phyloP scores from a whole-genome alignment of 2,797 vertebrate species.

The Acanthurus tractus region DNA sequence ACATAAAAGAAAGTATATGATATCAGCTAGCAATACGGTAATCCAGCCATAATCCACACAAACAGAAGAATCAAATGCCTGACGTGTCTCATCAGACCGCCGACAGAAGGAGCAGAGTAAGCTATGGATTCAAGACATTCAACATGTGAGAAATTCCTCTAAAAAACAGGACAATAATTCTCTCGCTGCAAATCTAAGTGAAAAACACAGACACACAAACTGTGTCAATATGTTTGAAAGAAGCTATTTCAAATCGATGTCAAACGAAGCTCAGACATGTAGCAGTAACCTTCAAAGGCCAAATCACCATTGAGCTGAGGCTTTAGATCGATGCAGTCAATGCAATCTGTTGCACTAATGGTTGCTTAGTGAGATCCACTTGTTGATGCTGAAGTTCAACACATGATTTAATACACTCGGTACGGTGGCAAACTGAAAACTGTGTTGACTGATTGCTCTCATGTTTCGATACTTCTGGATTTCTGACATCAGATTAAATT shows the following conservation, averaged over 20 bases:
- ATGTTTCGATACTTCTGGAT: conserved; percentile 27
- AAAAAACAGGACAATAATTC: conserved; percentile 34
- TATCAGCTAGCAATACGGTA: no score
- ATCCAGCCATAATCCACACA: no score
- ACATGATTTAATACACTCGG: conserved; percentile 28
- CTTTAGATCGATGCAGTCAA: conserved; percentile 33
- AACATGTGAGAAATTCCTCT: no score
- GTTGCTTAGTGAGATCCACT: conserved; percentile 46
- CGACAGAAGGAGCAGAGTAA: no score
- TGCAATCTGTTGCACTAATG: conserved; percentile 45
- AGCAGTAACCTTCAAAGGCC: conserved; percentile 26
- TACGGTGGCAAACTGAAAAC: conserved; percentile 23
- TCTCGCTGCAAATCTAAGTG: conserved; percentile 47
- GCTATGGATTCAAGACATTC: no score
- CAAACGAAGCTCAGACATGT: conserved; percentile 41
- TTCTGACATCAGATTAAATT: conserved; percentile 35
- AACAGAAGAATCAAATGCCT: no score
- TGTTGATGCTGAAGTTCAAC: conserved; percentile 25
- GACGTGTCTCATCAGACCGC: no score
- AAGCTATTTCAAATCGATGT: conserved; percentile 61
- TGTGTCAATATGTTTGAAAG: conserved; percentile 55
- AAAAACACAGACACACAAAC: conserved; percentile 36
- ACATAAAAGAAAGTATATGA: no score
- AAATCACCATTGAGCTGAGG: conserved; percentile 38
- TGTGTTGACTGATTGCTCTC: conserved; percentile 21